phyloP scores from a whole-genome alignment of 1,140 invertebrate genomes.

The Potamilus streckersoni region DNA sequence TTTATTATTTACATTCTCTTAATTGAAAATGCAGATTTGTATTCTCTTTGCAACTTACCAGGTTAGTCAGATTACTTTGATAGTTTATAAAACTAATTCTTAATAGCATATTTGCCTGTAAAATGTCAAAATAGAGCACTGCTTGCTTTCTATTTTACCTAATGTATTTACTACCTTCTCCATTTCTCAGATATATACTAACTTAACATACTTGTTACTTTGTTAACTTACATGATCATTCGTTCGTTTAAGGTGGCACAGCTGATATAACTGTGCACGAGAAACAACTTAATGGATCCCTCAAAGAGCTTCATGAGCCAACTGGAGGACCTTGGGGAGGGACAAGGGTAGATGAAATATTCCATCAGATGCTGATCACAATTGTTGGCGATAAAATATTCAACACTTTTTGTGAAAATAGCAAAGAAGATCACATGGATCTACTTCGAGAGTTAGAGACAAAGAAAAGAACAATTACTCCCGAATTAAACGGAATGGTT shows the following conservation, averaged over 20 bases:
- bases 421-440: conserved; percentile 24
- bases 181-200: background rate
- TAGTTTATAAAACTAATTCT: background rate
- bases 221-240: background rate
- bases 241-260: conserved; percentile 17
- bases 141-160: background rate
- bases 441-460: conserved; percentile 29
- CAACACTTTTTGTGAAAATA: conserved; percentile 20
- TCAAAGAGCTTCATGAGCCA: conserved; percentile 29
- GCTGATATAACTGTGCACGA: conserved; percentile 32
- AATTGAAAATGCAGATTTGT: too few species aligned
- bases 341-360: conserved; percentile 31
- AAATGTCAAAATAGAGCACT: background rate
- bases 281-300: conserved; percentile 5
- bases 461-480: conserved; percentile 24
- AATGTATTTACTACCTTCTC: background rate
- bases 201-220: too few species aligned
- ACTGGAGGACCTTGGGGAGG: conserved; percentile 35
- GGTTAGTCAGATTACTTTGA: background rate
- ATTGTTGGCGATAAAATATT: conserved; percentile 19
- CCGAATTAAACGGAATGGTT: conserved; percentile 13
- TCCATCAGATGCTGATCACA: conserved; percentile 15
- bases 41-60: background rate
- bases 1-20: too few species aligned
- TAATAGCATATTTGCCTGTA: background rate